A percentile compares a stretch with the other conserved stretches of the same genome.
These are phyloP conservation scores for Apomyelois bistriatella DNA, from an alignment of 2,888 invertebrate species.

Conservation along the genomic window DNA sequence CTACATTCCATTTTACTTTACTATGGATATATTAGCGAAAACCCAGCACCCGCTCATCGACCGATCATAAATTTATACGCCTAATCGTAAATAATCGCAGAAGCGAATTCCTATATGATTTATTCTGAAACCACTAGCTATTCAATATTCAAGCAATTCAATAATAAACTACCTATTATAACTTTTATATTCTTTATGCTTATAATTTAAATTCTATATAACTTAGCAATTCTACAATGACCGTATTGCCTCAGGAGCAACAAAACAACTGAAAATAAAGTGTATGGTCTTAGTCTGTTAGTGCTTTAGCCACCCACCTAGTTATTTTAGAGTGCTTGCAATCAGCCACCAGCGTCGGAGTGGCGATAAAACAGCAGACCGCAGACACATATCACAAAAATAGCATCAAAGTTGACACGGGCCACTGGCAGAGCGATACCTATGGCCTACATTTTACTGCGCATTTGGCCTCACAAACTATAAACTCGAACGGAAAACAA, in stretches of 20 bases:
- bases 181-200: background rate
- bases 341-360: constrained; percentile 47
- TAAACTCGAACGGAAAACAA: constrained; percentile 37
- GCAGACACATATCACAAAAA: constrained; percentile 64
- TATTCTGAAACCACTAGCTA: constrained; percentile 48
- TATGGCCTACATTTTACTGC: constrained; percentile 55
- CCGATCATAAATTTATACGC: constrained; percentile 62
- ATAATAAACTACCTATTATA: background rate
- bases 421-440: constrained; percentile 46
- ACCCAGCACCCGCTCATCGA: constrained; percentile 57
- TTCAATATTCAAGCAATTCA: constrained; percentile 28
- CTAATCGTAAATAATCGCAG: constrained; percentile 54
- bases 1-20: constrained; percentile 68
- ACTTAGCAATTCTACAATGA: background rate
- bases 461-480: constrained; percentile 30
- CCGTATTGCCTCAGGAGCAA: background rate
- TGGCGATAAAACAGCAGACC: constrained; percentile 55
- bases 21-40: constrained; percentile 67
- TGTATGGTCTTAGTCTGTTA: constrained; percentile 30
- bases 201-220: background rate
- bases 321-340: constrained; percentile 36
- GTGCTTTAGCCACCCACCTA: constrained; percentile 18
- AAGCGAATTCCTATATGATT: constrained; percentile 55
- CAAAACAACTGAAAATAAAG: constrained; percentile 12
- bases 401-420: constrained; percentile 62